Percentiles rank a stretch among this genome's conserved stretches.
Evolutionary conservation across 2,797 vertebrate species (phyloP).

Genomic region (Coranthus polyacanthus): DNA sequence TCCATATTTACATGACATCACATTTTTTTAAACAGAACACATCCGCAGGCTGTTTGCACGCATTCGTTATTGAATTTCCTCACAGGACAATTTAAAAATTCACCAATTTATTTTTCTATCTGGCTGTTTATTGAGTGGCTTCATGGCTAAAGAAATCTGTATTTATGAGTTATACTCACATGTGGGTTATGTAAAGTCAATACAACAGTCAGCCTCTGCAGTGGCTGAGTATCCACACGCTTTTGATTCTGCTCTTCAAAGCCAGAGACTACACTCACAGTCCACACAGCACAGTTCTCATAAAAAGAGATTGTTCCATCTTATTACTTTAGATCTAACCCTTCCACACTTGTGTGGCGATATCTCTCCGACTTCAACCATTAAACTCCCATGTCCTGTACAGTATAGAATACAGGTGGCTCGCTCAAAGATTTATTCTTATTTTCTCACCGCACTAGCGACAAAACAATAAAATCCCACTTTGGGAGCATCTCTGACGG

Average conservation of each 20-base stretch:
- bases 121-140: conserved; percentile 7
- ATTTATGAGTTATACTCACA: conserved; percentile 35
- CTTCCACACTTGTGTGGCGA: conserved; percentile 47
- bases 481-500: conserved; percentile 23
- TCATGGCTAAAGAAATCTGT: conserved; percentile 15
- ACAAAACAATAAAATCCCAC: conserved; percentile 55
- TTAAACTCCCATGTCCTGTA: conserved; percentile 47
- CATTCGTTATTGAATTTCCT: conserved; percentile 8
- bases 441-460: conserved; percentile 33
- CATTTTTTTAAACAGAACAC: conserved; percentile 41
- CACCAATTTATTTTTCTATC: no score
- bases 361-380: conserved; percentile 54
- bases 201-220: conserved; percentile 68
- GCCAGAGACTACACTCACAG: conserved; percentile 49
- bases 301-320: conserved; percentile 49
- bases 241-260: conserved; percentile 75
- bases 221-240: conserved; percentile 48
- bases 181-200: conserved; percentile 68
- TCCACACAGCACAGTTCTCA: conserved; percentile 51
- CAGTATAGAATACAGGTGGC: conserved; percentile 18
- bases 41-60: conserved; percentile 43
- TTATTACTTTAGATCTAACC: conserved; percentile 64
- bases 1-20: conserved; percentile 38
- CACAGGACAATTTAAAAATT: not conserved
- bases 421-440: conserved; percentile 36